Conservation (phyloP, 2,888 invertebrate species). For the Leptarthrus brevirostris region DNA sequence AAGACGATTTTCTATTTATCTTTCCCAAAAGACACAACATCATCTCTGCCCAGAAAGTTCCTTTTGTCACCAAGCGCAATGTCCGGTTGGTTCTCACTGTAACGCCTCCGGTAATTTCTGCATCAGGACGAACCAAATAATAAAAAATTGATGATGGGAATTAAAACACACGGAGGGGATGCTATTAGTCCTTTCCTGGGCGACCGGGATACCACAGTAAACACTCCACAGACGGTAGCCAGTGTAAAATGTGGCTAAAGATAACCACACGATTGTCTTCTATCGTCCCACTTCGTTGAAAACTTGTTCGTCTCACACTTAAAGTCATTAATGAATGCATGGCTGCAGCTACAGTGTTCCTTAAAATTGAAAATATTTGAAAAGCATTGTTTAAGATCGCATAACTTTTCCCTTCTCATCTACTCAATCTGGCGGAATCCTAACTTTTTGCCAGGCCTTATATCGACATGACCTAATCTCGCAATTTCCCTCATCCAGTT, state of each 20-base stretch:
- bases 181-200: constrained; percentile 30
- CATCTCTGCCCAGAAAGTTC: constrained; percentile 17
- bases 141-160: constrained; percentile 53
- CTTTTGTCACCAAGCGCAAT: constrained; percentile 39
- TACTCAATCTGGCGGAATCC: not conserved
- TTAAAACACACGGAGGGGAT: constrained; percentile 45
- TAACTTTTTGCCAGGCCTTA: constrained; percentile 27
- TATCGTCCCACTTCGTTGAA: not conserved
- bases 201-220: constrained; percentile 29
- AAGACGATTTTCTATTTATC: constrained; percentile 44
- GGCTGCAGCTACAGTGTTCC: too few relatives aligned
- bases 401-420: not conserved
- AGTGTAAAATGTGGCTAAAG: constrained; percentile 12
- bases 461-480: constrained; percentile 38
- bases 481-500: not conserved
- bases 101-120: not conserved
- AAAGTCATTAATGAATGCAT: not conserved
- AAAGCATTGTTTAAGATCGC: not conserved
- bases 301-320: not conserved
- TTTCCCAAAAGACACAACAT: constrained; percentile 15
- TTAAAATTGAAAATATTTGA: too few relatives aligned
- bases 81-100: constrained; percentile 3
- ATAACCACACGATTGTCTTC: constrained; percentile 6
- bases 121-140: constrained; percentile 8
- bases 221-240: constrained; percentile 16